Percentiles rank a stretch among this genome's conserved stretches.
These are phyloP conservation scores for Xestia rhomboidea DNA, from an alignment of 2,888 invertebrate genomes.

Conservation along the genomic window DNA sequence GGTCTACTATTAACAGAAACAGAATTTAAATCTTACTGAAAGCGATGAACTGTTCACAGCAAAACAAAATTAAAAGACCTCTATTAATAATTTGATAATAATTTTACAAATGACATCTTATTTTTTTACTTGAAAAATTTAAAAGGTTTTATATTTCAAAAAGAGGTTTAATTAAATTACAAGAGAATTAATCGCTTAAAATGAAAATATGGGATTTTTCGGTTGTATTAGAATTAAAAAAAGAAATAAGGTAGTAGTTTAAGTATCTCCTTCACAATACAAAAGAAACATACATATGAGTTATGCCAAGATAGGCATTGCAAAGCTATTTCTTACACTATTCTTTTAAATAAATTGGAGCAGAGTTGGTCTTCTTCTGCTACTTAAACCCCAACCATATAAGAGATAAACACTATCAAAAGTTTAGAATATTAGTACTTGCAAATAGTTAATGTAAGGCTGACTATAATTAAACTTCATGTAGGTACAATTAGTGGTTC, in stretches of 20 bases:
- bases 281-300: background rate
- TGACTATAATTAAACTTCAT: background rate
- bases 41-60: slow-evolving; percentile 10
- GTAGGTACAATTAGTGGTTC: background rate
- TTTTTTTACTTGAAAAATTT: slow-evolving; percentile 50
- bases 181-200: background rate
- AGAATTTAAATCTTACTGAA: slow-evolving; percentile 50
- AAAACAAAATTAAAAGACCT: slow-evolving; percentile 33
- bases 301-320: background rate
- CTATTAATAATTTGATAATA: slow-evolving; percentile 40
- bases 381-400: background rate
- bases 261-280: background rate
- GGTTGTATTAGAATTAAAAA: background rate
- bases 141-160: slow-evolving; percentile 8
- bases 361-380: background rate
- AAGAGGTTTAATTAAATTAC: slow-evolving; percentile 34
- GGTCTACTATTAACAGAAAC: slow-evolving; percentile 66
- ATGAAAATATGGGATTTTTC: background rate
- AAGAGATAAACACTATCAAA: background rate
- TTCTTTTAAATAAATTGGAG: background rate
- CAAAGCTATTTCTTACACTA: too few relatives aligned
- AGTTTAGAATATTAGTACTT: background rate
- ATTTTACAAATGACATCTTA: slow-evolving; percentile 51
- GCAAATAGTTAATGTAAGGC: background rate
- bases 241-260: background rate